Evolutionary conservation across 2,113 vertebrate genomes (phyloP).

Genomic region (Rhinopithecus roxellana): DNA sequence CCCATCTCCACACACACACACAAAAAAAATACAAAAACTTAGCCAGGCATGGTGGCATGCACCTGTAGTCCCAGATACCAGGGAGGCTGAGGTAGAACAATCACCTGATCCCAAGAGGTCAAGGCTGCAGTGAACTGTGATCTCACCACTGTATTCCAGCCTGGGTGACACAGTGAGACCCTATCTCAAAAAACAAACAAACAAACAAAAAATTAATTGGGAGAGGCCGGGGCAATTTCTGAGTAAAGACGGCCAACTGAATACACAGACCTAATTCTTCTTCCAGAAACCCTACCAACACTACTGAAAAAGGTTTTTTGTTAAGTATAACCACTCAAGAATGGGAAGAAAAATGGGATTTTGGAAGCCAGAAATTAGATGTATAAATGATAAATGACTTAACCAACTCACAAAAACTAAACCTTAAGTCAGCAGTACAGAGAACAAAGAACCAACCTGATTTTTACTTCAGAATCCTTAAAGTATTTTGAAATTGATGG

Average conservation of each 20-base stretch:
- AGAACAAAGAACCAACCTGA: background rate
- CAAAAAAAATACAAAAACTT: too few relatives aligned
- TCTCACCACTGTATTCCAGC: too few relatives aligned
- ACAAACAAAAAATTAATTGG: background rate
- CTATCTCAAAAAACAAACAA: too few relatives aligned
- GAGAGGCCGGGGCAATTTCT: background rate
- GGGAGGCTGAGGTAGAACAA: too few relatives aligned
- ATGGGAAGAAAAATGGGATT: background rate
- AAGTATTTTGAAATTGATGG: background rate
- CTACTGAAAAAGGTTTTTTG: background rate
- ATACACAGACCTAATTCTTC: background rate
- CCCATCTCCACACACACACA: too few relatives aligned
- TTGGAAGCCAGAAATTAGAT: constrained; percentile 15
- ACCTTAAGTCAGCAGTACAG: background rate
- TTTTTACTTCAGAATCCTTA: background rate
- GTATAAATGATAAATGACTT: background rate
- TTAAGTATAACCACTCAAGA: background rate
- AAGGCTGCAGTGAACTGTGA: too few relatives aligned
- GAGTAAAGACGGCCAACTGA: background rate
- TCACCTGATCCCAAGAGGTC: too few relatives aligned
- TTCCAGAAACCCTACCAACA: constrained; percentile 5
- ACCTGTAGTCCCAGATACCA: too few relatives aligned
- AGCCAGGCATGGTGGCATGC: too few relatives aligned
- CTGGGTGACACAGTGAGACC: too few relatives aligned
- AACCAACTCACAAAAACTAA: background rate